Evolutionary conservation across 2,888 invertebrate species (phyloP).

Genomic region (Andrena fulva): DNA sequence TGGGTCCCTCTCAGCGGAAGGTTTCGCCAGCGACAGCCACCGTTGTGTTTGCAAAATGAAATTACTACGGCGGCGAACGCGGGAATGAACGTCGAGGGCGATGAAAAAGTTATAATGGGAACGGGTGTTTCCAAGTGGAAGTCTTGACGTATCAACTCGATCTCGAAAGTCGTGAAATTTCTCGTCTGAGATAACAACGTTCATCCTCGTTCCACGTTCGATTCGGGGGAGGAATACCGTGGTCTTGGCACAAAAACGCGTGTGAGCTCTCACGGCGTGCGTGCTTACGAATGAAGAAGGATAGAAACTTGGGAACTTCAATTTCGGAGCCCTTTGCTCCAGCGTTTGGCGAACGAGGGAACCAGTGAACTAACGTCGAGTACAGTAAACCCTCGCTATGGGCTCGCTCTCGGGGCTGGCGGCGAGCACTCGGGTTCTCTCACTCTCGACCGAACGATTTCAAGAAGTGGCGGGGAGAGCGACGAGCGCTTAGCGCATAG

Average conservation of each 20-base stretch:
- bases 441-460: too few relatives aligned
- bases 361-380: too few relatives aligned
- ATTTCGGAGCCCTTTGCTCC: not conserved
- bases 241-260: not conserved
- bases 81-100: not conserved
- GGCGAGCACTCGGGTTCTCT: too few relatives aligned
- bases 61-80: not conserved
- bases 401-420: too few relatives aligned
- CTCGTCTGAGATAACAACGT: conserved; percentile 2
- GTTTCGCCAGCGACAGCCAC: not conserved
- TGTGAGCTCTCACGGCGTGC: not conserved
- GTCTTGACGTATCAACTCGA: not conserved
- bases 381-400: too few relatives aligned
- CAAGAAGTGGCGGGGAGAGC: too few relatives aligned
- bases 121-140: not conserved
- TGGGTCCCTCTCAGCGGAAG: not conserved
- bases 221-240: conserved; percentile 18
- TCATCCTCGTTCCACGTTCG: conserved; percentile 23
- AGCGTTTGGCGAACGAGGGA: too few relatives aligned
- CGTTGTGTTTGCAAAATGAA: conserved; percentile 6
- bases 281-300: not conserved
- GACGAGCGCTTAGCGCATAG: too few relatives aligned
- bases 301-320: not conserved
- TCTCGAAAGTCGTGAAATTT: not conserved
- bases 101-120: conserved; percentile 5